A percentile compares a stretch with the other conserved stretches of the same genome.
phyloP scores from a whole-genome alignment of 2,797 vertebrate genomes.

The Eulemur albifrons region DNA sequence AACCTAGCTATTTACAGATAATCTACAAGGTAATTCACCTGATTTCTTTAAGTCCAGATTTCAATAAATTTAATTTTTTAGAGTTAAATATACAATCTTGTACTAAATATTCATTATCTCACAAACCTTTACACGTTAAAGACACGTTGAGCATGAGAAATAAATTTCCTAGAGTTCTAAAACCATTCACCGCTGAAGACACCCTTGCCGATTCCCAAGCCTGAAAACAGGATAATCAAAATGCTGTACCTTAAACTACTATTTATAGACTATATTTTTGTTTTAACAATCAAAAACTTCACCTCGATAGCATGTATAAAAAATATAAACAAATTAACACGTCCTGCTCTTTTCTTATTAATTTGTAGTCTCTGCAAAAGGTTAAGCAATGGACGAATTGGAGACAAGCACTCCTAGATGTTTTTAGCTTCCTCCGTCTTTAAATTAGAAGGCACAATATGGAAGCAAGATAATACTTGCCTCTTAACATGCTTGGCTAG shows the following conservation, averaged over 20 bases:
- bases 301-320: background rate
- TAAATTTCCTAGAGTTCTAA: background rate
- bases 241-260: background rate
- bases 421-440: background rate
- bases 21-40: background rate
- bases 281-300: background rate
- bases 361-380: background rate
- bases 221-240: background rate
- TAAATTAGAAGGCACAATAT: background rate
- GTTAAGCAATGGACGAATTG: background rate
- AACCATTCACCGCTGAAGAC: background rate
- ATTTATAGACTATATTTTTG: background rate
- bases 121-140: background rate
- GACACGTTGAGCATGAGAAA: background rate
- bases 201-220: background rate
- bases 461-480: slow-evolving; percentile 83
- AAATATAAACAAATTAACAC: background rate
- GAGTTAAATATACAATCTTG: background rate
- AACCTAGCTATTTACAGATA: slow-evolving; percentile 38
- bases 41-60: background rate
- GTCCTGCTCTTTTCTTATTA: background rate
- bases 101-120: background rate
- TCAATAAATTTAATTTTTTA: background rate
- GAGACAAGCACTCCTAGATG: background rate
- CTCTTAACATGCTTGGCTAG: slow-evolving; percentile 95